Conservation (phyloP, 35 echinoderm and acorn worm species). For the Anneissia japonica region DNA sequence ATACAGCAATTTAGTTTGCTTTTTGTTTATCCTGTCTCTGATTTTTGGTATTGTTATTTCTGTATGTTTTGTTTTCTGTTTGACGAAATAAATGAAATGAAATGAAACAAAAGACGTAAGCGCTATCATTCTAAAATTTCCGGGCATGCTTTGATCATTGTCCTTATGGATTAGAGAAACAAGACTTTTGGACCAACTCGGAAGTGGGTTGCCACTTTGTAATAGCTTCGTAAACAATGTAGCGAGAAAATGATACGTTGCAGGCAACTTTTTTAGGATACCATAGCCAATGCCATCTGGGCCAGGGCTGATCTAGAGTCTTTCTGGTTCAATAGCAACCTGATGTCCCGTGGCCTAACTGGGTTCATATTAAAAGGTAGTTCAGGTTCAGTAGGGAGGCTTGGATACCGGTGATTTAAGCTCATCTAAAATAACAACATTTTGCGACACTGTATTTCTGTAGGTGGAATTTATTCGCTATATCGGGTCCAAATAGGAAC, state of each 20-base stretch:
- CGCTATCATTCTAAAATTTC: constrained; percentile 39
- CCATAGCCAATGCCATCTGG: constrained; percentile 44
- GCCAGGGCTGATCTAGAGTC: constrained; percentile 12
- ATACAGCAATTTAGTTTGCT: too few relatives aligned
- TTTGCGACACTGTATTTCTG: neutral
- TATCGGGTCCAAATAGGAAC: constrained; percentile 1
- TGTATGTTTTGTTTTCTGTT: too few relatives aligned
- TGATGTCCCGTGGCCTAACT: constrained; percentile 29
- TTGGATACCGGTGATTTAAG: too few relatives aligned
- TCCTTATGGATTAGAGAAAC: constrained; percentile 22
- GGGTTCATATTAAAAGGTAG: constrained; percentile 28
- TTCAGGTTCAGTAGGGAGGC: too few relatives aligned
- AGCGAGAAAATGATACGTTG: constrained; percentile 10
- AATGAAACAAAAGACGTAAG: constrained; percentile 22
- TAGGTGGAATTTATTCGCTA: neutral
- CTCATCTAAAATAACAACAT: too few relatives aligned
- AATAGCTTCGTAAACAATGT: constrained; percentile 38
- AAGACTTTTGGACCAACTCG: constrained; percentile 4
- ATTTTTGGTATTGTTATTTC: too few relatives aligned
- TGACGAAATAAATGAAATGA: too few relatives aligned
- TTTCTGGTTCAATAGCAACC: constrained; percentile 3
- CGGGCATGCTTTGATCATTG: neutral
- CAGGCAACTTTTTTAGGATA: constrained; percentile 19
- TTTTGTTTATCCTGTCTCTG: too few relatives aligned
- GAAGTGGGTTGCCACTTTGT: neutral